Conservation (phyloP, 2,797 vertebrate species). For the Fistularia tabacaria region DNA sequence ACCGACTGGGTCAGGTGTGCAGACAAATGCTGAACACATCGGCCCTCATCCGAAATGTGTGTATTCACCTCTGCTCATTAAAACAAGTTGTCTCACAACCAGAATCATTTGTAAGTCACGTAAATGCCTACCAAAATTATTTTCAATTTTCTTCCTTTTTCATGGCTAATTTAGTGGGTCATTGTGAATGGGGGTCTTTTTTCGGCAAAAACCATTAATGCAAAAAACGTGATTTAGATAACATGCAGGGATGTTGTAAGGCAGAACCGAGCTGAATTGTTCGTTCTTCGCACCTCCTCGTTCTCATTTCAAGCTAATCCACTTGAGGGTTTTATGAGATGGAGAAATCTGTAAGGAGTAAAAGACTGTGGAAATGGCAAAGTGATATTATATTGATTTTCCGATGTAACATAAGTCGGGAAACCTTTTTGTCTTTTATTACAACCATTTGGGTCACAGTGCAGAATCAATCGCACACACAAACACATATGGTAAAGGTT, state of each 20-base stretch:
- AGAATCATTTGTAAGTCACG: slow-evolving; percentile 12
- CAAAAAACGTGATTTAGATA: slow-evolving; percentile 35
- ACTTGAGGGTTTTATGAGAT: slow-evolving; percentile 45
- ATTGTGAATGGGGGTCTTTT: slow-evolving; percentile 19
- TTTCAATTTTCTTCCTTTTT: slow-evolving; percentile 23
- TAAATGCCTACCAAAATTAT: slow-evolving; percentile 17
- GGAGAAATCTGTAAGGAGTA: slow-evolving; percentile 22
- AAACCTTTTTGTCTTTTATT: slow-evolving; percentile 24
- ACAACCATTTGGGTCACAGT: slow-evolving; percentile 37
- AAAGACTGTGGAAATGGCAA: slow-evolving; percentile 29
- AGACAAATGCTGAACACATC: no score
- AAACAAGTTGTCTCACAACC: neutral
- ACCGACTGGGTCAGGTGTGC: slow-evolving; percentile 44
- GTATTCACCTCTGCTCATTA: slow-evolving; percentile 12
- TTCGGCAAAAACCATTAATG: slow-evolving; percentile 29
- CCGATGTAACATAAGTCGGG: slow-evolving; percentile 25
- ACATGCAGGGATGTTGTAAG: slow-evolving; percentile 34
- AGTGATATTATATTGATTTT: slow-evolving; percentile 51
- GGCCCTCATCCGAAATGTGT: neutral
- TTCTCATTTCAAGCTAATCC: slow-evolving; percentile 49
- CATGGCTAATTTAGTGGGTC: slow-evolving; percentile 29
- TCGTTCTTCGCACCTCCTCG: slow-evolving; percentile 43
- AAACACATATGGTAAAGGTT: slow-evolving; percentile 16
- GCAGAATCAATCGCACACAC: slow-evolving; percentile 31
- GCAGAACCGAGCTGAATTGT: slow-evolving; percentile 41